phyloP scores from a whole-genome alignment of 1,140 invertebrate genomes.

The Tenebrio molitor region DNA sequence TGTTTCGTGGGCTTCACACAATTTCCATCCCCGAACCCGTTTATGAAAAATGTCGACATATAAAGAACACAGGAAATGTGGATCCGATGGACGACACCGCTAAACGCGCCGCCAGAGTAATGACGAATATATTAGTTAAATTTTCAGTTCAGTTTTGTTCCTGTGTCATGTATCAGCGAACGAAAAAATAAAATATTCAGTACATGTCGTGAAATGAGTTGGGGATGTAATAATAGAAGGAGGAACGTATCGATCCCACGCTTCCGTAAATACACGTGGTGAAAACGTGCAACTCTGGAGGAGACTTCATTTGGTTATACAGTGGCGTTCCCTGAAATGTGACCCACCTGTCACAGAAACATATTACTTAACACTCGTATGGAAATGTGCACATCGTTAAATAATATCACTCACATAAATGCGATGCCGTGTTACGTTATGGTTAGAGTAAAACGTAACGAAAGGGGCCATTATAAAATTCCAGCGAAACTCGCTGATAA shows the following conservation, averaged over 20 bases:
- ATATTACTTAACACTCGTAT: constrained; percentile 31
- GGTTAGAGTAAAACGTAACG: not conserved
- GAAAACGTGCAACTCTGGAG: constrained; percentile 21
- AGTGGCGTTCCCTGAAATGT: constrained; percentile 26
- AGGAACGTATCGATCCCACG: constrained; percentile 25
- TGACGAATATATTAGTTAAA: constrained; percentile 7
- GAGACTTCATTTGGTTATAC: constrained; percentile 30
- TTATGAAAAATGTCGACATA: too few species aligned
- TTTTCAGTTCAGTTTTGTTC: constrained; percentile 18
- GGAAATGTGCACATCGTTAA: constrained; percentile 27
- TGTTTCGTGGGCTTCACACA: too few species aligned
- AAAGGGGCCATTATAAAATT: constrained; percentile 7
- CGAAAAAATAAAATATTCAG: constrained; percentile 37
- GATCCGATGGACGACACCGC: not conserved
- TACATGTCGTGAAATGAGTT: constrained; percentile 37
- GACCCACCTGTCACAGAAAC: constrained; percentile 29
- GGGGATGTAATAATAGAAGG: constrained; percentile 38
- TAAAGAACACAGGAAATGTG: not conserved
- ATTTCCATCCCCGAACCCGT: too few species aligned
- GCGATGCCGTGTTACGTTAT: constrained; percentile 15
- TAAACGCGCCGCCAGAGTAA: not conserved
- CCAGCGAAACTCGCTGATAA: not conserved
- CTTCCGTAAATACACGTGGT: constrained; percentile 38
- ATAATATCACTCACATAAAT: constrained; percentile 28
- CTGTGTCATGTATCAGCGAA: not conserved